A percentile compares a stretch with the other conserved stretches of the same genome.
Conservation (phyloP, 2,113 vertebrate genomes). For the Agapornis roseicollis region DNA sequence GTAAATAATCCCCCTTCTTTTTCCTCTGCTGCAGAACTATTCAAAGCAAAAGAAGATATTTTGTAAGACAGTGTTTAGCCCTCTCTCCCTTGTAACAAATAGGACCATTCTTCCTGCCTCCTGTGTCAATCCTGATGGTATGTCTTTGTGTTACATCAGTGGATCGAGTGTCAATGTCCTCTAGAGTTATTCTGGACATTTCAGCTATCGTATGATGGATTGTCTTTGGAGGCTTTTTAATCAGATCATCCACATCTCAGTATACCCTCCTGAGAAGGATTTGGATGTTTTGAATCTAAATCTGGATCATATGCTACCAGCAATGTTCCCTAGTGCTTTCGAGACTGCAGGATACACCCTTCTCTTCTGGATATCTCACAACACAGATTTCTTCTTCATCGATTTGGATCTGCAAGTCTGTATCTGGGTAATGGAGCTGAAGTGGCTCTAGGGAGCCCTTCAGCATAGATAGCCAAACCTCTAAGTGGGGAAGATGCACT, state of each 20-base stretch:
- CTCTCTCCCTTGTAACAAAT: neutral
- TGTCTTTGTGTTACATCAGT: neutral
- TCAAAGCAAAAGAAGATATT: neutral
- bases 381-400: neutral
- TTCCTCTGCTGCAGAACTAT: neutral
- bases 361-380: neutral
- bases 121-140: neutral
- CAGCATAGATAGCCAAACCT: neutral
- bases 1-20: constrained; percentile 15
- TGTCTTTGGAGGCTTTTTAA: neutral
- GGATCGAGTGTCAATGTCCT: neutral
- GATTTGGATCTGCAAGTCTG: neutral
- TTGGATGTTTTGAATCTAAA: neutral
- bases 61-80: neutral
- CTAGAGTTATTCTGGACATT: neutral
- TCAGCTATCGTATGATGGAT: neutral
- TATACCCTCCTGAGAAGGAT: neutral
- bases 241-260: neutral
- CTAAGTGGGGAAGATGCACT: neutral
- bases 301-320: neutral
- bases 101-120: neutral
- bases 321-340: neutral
- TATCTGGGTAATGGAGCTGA: neutral
- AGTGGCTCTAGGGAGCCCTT: neutral
- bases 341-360: neutral